Percentiles rank a stretch among this genome's conserved stretches.
Evolutionary conservation across 2,113 vertebrate species (phyloP).

Genomic region (Irena cyanogastra): DNA sequence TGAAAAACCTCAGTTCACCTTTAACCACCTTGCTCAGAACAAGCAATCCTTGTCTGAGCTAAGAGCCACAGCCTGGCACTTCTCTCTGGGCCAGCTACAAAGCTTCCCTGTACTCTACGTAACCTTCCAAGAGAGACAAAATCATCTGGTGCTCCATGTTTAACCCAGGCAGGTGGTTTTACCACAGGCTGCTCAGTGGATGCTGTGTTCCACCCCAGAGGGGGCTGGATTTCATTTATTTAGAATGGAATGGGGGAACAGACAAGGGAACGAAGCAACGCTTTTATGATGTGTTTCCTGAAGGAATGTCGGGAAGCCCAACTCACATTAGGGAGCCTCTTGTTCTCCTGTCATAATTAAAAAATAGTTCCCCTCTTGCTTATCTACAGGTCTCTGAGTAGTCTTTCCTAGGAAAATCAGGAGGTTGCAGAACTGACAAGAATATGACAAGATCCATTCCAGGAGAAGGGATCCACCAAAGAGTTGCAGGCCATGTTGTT

Average conservation of each 20-base stretch:
- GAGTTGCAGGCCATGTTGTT: neutral
- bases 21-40: neutral
- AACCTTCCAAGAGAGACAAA: neutral
- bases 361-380: neutral
- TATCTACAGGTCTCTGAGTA: neutral
- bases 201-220: neutral
- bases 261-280: neutral
- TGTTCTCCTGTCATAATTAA: neutral
- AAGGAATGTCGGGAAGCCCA: neutral
- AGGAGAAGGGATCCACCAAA: neutral
- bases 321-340: neutral
- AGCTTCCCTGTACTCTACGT: neutral
- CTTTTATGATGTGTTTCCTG: neutral
- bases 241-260: neutral
- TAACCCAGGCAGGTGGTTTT: neutral
- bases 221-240: neutral
- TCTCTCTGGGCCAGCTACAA: neutral
- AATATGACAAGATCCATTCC: neutral
- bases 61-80: neutral
- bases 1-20: constrained; percentile 28
- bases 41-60: neutral
- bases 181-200: neutral
- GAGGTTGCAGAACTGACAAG: neutral
- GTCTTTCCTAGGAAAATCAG: neutral
- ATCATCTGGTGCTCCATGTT: neutral